Evolutionary conservation across 2,797 vertebrate genomes (phyloP).

Genomic region (Chiloscyllium punctatum): DNA sequence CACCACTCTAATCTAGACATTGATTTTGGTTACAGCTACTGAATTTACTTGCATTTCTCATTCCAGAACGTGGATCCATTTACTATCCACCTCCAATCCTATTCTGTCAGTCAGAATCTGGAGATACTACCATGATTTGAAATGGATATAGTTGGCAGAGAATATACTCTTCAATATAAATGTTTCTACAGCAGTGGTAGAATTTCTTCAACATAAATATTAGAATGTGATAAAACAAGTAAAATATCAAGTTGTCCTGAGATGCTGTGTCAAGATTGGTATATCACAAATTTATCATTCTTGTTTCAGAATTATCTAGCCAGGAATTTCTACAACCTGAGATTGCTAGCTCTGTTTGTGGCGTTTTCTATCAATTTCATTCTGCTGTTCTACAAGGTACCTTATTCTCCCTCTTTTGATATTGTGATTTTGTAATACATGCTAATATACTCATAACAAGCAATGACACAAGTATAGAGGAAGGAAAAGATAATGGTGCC

Average conservation of each 20-base stretch:
- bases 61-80: neutral
- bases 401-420: neutral
- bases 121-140: neutral
- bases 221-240: neutral
- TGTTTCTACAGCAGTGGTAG: neutral
- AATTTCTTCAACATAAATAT: neutral
- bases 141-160: neutral
- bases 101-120: neutral
- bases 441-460: neutral
- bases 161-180: neutral
- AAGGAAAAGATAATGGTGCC: neutral
- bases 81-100: neutral
- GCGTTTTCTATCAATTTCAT: conserved; percentile 99
- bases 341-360: conserved; percentile 92
- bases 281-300: conserved; percentile 36
- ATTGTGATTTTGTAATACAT: neutral
- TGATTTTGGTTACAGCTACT: neutral
- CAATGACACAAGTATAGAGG: neutral
- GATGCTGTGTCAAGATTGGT: neutral
- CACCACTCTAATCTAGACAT: neutral
- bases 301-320: conserved; percentile 87
- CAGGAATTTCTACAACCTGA: conserved; percentile 97
- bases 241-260: neutral
- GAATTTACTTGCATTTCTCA: neutral
- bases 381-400: conserved; percentile 97